Conservation (phyloP, 2,888 invertebrate species). For the Apamea monoglypha region DNA sequence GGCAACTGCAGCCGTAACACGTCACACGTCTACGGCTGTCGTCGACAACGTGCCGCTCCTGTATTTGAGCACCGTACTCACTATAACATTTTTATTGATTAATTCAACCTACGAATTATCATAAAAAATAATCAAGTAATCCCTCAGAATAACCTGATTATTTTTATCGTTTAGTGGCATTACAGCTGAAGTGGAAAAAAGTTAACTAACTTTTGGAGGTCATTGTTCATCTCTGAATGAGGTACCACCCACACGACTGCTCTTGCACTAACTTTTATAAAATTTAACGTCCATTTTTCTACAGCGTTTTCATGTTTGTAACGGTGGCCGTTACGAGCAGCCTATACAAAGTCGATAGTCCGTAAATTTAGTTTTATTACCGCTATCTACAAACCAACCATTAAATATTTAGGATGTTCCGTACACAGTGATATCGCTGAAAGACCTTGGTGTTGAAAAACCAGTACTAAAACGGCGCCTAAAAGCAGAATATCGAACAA, state of each 20-base stretch:
- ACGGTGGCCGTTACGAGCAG: constrained; percentile 21
- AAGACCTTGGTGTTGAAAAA: neutral
- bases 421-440: neutral
- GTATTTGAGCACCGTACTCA: no score
- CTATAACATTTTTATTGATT: no score
- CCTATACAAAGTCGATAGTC: constrained; percentile 32
- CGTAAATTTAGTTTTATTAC: constrained; percentile 60
- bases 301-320: constrained; percentile 13
- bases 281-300: constrained; percentile 27
- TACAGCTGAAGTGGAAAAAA: no score
- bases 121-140: no score
- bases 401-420: constrained; percentile 37
- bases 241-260: neutral
- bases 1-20: no score
- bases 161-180: no score
- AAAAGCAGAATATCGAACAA: neutral
- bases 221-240: no score
- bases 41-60: no score
- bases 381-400: constrained; percentile 22
- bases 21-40: no score
- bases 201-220: no score
- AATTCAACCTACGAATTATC: no score
- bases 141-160: no score
- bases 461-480: neutral
- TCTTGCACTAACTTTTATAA: constrained; percentile 1